phyloP scores from a whole-genome alignment of 2,888 invertebrate genomes.

The Drosophila formosana region DNA sequence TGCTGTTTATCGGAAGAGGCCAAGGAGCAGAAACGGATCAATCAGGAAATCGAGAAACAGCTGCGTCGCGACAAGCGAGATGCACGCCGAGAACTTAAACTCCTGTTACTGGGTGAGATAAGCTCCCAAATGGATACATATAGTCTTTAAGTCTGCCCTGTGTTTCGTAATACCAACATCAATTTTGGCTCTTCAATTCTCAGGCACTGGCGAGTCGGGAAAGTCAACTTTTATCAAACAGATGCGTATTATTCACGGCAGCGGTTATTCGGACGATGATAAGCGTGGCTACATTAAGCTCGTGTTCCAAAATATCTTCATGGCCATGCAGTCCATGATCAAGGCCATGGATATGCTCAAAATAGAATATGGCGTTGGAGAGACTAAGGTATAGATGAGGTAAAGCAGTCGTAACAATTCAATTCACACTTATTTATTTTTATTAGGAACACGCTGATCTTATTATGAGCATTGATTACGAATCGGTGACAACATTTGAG shows the following conservation, averaged over 20 bases:
- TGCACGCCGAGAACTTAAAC: slow-evolving; percentile 97
- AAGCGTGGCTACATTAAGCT: slow-evolving; percentile 99
- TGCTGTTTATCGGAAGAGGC: slow-evolving; percentile 99
- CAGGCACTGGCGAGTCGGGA: slow-evolving; percentile 96
- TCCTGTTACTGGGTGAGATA: slow-evolving; percentile 96
- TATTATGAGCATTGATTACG: slow-evolving; percentile 98
- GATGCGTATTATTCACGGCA: slow-evolving; percentile 99
- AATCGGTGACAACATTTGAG: slow-evolving; percentile 99
- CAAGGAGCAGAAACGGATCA: slow-evolving; percentile 99
- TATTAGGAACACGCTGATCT: slow-evolving; percentile 99
- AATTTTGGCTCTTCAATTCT: not conserved
- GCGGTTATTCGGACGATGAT: slow-evolving; percentile 99
- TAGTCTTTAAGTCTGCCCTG: not conserved
- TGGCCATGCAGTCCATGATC: slow-evolving; percentile 99
- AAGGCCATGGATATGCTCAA: slow-evolving; percentile 99
- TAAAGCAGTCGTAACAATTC: not conserved
- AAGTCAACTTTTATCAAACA: slow-evolving; percentile 99
- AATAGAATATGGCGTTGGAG: slow-evolving; percentile 96
- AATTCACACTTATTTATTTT: slow-evolving; percentile 47
- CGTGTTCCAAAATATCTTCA: slow-evolving; percentile 99
- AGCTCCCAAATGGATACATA: not conserved
- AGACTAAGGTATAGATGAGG: slow-evolving; percentile 90
- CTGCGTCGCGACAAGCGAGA: slow-evolving; percentile 99
- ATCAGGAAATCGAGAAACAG: slow-evolving; percentile 99
- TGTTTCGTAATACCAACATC: not conserved